Evolutionary conservation across 1,140 invertebrate genomes (phyloP), one percentile per base, ranked within the genome.

Genomic region (Phymastichus coffea): DNA sequence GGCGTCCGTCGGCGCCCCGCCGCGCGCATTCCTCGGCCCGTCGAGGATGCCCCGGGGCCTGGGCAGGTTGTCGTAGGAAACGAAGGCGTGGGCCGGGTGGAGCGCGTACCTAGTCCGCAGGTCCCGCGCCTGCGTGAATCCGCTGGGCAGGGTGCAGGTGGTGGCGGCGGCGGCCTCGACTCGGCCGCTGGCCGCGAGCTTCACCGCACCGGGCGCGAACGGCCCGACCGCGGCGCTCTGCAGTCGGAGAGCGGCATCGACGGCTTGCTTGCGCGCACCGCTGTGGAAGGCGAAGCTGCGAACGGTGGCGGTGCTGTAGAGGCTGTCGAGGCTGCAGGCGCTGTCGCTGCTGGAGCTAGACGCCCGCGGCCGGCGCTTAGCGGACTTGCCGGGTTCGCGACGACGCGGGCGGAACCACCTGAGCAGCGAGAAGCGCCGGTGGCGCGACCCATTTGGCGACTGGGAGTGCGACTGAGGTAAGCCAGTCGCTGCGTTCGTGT

Each of bases 211-310:
- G 48, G 86, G 82, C 22, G 79, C 81, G 22, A 87, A 80, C 47
- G 86, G 80, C 25, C 83, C 84, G 41, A 82, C 77, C 4, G 55
- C 84, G 74, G 65, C 68, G 77, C 72, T 66, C 22, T 28, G 25
- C 7, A 51, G 37, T n/a, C n/a, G 23, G 0, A 60, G 81, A 62
- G 47, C 76, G 65, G 56, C 57, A 35, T 68, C 63, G 6, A 63
- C 44, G 14, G 59, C 22, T 47, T 44, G n/a, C 26, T 65, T 33
- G 19, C 65, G 38, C 26, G 35, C 48, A 54, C 44, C 46, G 65
- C 68, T 74, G 69, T 69, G 83, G 80, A 87, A 90, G 7, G 87
- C 84, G 70, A 91, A 90, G 66, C 88, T 89, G 7, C 81, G 84
- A 0, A 85, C 86, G 0, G 87, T 89, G 15, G 87, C 83, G 15